A percentile compares a stretch with the other conserved stretches of the same genome.
Conservation (phyloP, 1,140 invertebrate genomes). For the Micrasema longulum region DNA sequence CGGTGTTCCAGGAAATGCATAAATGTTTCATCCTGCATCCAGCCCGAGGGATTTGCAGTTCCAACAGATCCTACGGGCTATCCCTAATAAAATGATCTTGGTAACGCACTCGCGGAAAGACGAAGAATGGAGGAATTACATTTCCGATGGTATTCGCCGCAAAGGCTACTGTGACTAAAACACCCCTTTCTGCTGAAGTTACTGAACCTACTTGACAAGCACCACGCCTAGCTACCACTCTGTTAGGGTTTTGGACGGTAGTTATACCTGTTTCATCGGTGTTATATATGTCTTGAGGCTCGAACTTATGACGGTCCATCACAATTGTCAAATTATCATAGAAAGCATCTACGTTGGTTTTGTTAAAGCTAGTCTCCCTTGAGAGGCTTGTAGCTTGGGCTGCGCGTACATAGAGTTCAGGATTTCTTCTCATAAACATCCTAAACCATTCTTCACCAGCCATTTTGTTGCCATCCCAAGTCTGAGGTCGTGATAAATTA, state of each 20-base stretch:
- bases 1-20: conserved; percentile 57
- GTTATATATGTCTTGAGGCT: neutral
- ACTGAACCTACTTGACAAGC: conserved; percentile 61
- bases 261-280: conserved; percentile 1
- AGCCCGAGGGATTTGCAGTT: conserved; percentile 58
- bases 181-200: conserved; percentile 63
- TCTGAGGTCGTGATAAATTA: neutral
- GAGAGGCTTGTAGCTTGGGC: neutral
- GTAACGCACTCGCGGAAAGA: conserved; percentile 61
- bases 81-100: conserved; percentile 63
- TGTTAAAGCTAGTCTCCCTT: neutral
- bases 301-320: neutral
- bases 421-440: neutral
- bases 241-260: conserved; percentile 45
- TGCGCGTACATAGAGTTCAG: neutral
- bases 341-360: neutral
- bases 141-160: conserved; percentile 60
- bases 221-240: conserved; percentile 61
- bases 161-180: conserved; percentile 60
- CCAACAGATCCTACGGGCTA: conserved; percentile 60
- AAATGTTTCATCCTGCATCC: conserved; percentile 62
- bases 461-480: neutral
- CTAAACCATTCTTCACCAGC: neutral
- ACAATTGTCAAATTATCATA: neutral
- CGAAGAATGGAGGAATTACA: conserved; percentile 60